A percentile compares a stretch with the other conserved stretches of the same genome.
Conservation (phyloP, 2,888 invertebrate species). For the Drosophila planitibia region DNA sequence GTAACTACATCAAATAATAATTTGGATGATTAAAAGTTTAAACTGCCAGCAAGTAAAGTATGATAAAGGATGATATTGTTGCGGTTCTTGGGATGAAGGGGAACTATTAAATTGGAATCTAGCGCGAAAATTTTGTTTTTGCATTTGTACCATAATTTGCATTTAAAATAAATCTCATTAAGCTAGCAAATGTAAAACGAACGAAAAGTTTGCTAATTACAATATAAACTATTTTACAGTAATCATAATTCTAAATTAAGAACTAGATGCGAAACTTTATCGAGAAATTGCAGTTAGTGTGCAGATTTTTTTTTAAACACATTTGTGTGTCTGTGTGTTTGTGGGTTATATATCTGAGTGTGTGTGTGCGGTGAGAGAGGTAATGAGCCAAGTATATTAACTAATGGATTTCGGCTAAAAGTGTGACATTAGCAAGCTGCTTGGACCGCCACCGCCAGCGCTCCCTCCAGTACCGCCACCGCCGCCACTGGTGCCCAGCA, state of each 20-base stretch:
- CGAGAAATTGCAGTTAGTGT: slow-evolving; percentile 74
- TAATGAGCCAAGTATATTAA: slow-evolving; percentile 76
- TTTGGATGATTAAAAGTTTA: slow-evolving; percentile 20
- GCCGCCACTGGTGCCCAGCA: slow-evolving; percentile 60
- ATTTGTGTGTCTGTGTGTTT: slow-evolving; percentile 17
- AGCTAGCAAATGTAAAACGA: slow-evolving; percentile 67
- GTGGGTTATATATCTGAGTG: slow-evolving; percentile 29
- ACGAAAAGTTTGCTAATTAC: slow-evolving; percentile 77
- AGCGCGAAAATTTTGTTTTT: slow-evolving; percentile 59
- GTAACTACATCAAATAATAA: slow-evolving; percentile 49
- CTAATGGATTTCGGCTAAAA: slow-evolving; percentile 79
- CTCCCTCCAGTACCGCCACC: slow-evolving; percentile 51
- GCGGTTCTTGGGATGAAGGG: slow-evolving; percentile 26
- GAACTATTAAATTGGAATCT: slow-evolving; percentile 51
- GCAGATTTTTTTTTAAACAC: slow-evolving; percentile 39
- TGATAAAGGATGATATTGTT: slow-evolving; percentile 10
- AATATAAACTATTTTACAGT: slow-evolving; percentile 76
- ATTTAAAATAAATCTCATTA: slow-evolving; percentile 77
- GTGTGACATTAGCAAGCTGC: slow-evolving; percentile 85
- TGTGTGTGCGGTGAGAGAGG: slow-evolving; percentile 59
- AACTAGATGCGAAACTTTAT: slow-evolving; percentile 72
- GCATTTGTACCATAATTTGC: slow-evolving; percentile 76
- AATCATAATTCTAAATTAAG: slow-evolving; percentile 68
- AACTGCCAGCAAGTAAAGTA: slow-evolving; percentile 28
- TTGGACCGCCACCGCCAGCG: slow-evolving; percentile 65